Evolutionary conservation across 2,113 vertebrate species (phyloP).

Genomic region (Chamaea fasciata): DNA sequence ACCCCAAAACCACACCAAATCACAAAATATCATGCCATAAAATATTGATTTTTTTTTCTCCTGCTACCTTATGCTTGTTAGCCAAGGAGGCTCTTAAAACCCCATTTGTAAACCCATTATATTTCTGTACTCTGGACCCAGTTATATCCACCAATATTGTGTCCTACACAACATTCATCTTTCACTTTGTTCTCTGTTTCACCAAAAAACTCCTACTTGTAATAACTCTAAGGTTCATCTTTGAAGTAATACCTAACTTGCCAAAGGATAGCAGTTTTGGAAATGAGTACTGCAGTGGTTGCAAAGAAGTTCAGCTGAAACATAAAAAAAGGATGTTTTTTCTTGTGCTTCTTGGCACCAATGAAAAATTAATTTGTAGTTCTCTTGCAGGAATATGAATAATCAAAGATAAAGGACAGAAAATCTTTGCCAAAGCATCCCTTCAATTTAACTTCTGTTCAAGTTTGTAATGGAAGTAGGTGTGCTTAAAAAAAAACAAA

Average conservation of each 20-base stretch:
- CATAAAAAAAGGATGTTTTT: not conserved
- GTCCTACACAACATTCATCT: not conserved
- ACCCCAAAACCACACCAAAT: not conserved
- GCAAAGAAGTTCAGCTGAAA: not conserved
- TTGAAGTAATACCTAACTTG: not conserved
- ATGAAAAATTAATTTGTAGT: not conserved
- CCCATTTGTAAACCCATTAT: not conserved
- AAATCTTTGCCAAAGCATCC: not conserved
- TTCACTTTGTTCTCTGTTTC: not conserved
- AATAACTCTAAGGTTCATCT: not conserved
- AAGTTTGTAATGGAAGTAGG: not conserved
- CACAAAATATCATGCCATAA: rapidly evolving
- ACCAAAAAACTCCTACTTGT: not conserved
- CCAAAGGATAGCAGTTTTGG: not conserved
- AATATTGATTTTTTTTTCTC: rapidly evolving
- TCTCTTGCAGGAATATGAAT: not conserved
- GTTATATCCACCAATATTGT: not conserved
- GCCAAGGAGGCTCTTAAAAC: not conserved
- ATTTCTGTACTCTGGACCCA: not conserved
- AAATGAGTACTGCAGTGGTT: not conserved
- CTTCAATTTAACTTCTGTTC: not conserved
- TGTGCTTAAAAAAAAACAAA: not conserved
- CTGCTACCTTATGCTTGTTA: not conserved
- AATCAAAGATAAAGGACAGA: not conserved
- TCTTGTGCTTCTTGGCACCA: not conserved